Percentiles rank a stretch among this genome's conserved stretches.
Conservation (phyloP, 1,140 invertebrate genomes). For the Drosophila biarmipes region DNA sequence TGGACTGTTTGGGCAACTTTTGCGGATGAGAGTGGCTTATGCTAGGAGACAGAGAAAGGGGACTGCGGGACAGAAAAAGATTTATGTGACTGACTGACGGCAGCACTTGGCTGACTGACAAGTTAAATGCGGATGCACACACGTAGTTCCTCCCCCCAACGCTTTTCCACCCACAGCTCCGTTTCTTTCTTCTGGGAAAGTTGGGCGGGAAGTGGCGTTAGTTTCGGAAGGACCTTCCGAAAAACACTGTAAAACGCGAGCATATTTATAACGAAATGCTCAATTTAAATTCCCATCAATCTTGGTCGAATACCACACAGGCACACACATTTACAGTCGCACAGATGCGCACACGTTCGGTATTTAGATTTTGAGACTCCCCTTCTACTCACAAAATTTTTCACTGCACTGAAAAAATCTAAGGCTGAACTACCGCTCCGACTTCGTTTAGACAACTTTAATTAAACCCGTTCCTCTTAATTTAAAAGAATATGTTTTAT, state of each 20-base stretch:
- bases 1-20: not conserved
- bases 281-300: slow-evolving; percentile 83
- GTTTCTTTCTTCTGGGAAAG: slow-evolving; percentile 3
- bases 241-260: slow-evolving; percentile 79
- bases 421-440: too few relatives aligned
- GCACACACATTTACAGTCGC: slow-evolving; percentile 30
- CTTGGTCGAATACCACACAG: slow-evolving; percentile 69
- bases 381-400: slow-evolving; percentile 5
- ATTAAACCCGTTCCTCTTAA: too few relatives aligned
- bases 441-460: too few relatives aligned
- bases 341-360: slow-evolving; percentile 23
- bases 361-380: slow-evolving; percentile 30
- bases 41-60: not conserved
- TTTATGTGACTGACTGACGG: slow-evolving; percentile 28
- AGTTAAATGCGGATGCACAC: slow-evolving; percentile 62
- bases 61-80: not conserved
- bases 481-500: too few relatives aligned
- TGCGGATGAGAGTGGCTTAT: not conserved
- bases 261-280: slow-evolving; percentile 83
- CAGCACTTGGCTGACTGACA: slow-evolving; percentile 54
- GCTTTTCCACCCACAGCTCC: not conserved
- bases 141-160: slow-evolving; percentile 19
- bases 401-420: not conserved
- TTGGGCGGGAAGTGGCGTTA: slow-evolving; percentile 8
- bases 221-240: slow-evolving; percentile 60